These are phyloP conservation scores for Rhinophrynus dorsalis DNA, from an alignment of 2,797 vertebrate species.

Conservation along the genomic window DNA sequence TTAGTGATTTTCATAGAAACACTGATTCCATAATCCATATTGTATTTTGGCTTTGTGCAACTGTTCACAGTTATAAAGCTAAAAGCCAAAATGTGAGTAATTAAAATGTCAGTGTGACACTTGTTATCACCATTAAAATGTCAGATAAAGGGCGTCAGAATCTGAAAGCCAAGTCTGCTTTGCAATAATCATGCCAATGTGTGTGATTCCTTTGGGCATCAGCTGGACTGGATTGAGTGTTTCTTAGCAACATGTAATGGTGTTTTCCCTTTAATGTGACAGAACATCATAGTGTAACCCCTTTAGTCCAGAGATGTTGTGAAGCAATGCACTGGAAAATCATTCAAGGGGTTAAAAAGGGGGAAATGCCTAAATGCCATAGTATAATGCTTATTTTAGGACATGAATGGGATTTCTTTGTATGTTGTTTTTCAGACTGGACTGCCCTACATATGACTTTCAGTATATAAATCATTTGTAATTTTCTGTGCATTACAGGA, in stretches of 20 bases:
- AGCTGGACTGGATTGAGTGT: not conserved
- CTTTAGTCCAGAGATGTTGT: no score
- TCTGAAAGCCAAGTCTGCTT: not conserved
- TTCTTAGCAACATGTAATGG: constrained; percentile 19
- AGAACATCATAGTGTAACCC: not conserved
- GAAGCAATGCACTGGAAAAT: no score
- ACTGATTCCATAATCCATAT: no score
- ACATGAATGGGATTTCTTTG: not conserved
- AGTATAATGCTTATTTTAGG: constrained; percentile 8
- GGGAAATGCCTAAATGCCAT: no score
- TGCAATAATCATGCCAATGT: not conserved
- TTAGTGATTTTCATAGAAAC: no score
- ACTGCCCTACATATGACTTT: constrained; percentile 25
- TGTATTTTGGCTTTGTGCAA: no score
- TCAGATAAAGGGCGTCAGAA: not conserved
- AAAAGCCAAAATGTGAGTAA: no score
- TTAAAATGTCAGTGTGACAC: not conserved
- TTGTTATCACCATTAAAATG: not conserved
- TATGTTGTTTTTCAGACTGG: constrained; percentile 4
- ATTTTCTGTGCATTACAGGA: constrained; percentile 69
- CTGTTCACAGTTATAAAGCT: no score
- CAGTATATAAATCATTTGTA: constrained; percentile 5
- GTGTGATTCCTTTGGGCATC: not conserved
- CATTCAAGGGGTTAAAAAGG: no score
- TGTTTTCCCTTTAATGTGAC: constrained; percentile 15